phyloP scores from a whole-genome alignment of 2,888 invertebrate species.

The Andrena camellia region DNA sequence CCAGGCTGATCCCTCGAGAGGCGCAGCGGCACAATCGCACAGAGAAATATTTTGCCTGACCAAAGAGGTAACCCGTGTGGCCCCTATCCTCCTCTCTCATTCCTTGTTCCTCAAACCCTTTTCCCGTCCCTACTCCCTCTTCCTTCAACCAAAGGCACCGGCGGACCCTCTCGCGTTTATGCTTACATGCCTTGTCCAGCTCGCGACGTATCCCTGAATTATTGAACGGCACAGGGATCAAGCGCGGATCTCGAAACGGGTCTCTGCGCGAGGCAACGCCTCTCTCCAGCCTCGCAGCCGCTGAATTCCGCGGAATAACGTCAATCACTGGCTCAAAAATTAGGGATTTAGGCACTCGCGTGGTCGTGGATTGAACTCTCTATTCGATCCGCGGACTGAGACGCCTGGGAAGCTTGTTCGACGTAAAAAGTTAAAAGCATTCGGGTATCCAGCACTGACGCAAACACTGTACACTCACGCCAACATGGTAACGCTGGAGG shows the following conservation, averaged over 20 bases:
- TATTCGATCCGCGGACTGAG: neutral
- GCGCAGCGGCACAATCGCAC: conserved; percentile 65
- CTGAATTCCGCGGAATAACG: conserved; percentile 23
- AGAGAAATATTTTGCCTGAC: conserved; percentile 79
- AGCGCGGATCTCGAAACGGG: conserved; percentile 69
- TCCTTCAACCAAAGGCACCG: conserved; percentile 40
- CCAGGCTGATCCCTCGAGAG: conserved; percentile 73
- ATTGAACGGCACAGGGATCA: conserved; percentile 76
- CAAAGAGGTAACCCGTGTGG: conserved; percentile 72
- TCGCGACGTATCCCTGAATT: conserved; percentile 76
- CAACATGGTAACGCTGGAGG: neutral
- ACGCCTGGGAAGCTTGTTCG: neutral
- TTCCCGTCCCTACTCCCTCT: conserved; percentile 51
- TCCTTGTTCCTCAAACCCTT: conserved; percentile 44
- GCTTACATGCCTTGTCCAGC: conserved; percentile 75
- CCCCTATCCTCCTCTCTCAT: conserved; percentile 57
- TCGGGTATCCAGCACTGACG: neutral
- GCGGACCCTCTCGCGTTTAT: conserved; percentile 68
- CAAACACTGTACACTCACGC: neutral
- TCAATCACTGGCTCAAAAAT: conserved; percentile 30
- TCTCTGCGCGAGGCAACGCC: conserved; percentile 62
- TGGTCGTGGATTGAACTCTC: neutral
- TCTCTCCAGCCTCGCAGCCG: conserved; percentile 59
- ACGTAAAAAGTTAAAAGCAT: neutral
- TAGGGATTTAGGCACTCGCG: neutral